These are phyloP conservation scores for Lophochroa leadbeateri DNA, from an alignment of 2,113 vertebrate genomes.

Conservation along the genomic window DNA sequence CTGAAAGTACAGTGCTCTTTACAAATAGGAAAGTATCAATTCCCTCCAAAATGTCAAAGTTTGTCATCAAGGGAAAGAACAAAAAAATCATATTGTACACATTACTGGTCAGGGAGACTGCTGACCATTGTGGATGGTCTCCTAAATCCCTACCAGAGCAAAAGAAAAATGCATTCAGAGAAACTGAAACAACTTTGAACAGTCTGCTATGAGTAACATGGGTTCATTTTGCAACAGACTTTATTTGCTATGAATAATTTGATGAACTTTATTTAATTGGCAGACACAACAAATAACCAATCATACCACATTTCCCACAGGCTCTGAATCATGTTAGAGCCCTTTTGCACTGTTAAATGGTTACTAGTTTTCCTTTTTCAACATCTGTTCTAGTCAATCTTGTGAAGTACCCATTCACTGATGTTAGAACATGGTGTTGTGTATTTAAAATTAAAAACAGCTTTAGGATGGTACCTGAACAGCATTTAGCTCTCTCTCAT, in stretches of 20 bases:
- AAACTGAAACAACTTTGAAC: not conserved
- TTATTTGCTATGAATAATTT: constrained; percentile 37
- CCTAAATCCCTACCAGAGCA: not conserved
- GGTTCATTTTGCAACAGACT: constrained; percentile 28
- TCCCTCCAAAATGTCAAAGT: not conserved
- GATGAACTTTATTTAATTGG: constrained; percentile 35
- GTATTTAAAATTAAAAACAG: not conserved
- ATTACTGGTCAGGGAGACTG: not conserved
- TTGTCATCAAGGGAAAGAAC: not conserved
- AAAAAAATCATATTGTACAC: not conserved
- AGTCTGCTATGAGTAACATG: not conserved
- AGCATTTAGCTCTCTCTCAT: not conserved
- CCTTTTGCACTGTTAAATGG: constrained; percentile 14
- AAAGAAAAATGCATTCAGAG: not conserved
- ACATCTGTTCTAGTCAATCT: constrained; percentile 6
- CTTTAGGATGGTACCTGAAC: not conserved
- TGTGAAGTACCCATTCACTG: not conserved
- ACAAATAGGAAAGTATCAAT: not conserved
- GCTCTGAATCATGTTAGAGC: not conserved
- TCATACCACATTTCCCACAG: not conserved
- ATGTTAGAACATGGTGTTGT: not conserved
- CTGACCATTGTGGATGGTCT: not conserved
- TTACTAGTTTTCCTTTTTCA: constrained; percentile 14
- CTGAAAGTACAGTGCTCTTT: not conserved
- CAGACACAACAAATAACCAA: constrained; percentile 33